These are phyloP conservation scores for Adrianichthys oophorus DNA, from an alignment of 2,797 vertebrate genomes.

Conservation along the genomic window DNA sequence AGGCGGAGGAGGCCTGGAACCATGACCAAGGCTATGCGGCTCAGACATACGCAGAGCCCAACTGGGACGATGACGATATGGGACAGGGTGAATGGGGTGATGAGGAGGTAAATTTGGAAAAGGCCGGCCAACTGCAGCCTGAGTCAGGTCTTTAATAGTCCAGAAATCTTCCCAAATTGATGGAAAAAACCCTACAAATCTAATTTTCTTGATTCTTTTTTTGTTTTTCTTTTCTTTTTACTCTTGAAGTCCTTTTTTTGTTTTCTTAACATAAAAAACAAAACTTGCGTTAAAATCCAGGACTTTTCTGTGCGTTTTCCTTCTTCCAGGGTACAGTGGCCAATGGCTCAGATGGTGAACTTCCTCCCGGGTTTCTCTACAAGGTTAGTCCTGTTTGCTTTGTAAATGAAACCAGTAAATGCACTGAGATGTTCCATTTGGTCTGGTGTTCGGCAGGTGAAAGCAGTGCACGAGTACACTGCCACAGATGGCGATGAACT, in stretches of 20 bases:
- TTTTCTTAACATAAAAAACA: background rate
- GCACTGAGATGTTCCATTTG: background rate
- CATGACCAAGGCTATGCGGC: background rate
- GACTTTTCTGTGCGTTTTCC: background rate
- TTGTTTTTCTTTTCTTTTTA: background rate
- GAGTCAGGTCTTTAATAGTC: background rate
- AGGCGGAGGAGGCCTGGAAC: conserved; percentile 27
- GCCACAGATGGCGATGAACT: conserved; percentile 92
- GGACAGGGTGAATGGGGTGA: conserved; percentile 54
- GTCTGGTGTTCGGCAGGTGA: conserved; percentile 61
- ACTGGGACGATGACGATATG: conserved; percentile 39
- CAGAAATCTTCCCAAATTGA: background rate
- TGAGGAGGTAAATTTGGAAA: conserved; percentile 56
- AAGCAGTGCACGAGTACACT: conserved; percentile 86
- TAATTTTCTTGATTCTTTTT: background rate
- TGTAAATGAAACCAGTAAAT: background rate
- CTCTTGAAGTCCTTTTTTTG: background rate
- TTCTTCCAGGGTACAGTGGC: conserved; percentile 78
- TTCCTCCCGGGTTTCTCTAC: conserved; percentile 89
- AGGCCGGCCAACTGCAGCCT: background rate
- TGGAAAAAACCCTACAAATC: background rate
- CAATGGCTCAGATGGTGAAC: conserved; percentile 85
- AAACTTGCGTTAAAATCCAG: background rate
- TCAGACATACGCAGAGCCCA: conserved; percentile 39
- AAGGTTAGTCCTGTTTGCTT: conserved; percentile 75